Base-by-base conservation (phyloP, 2,888 invertebrate genomes). In the Tachina lurida region DNA sequence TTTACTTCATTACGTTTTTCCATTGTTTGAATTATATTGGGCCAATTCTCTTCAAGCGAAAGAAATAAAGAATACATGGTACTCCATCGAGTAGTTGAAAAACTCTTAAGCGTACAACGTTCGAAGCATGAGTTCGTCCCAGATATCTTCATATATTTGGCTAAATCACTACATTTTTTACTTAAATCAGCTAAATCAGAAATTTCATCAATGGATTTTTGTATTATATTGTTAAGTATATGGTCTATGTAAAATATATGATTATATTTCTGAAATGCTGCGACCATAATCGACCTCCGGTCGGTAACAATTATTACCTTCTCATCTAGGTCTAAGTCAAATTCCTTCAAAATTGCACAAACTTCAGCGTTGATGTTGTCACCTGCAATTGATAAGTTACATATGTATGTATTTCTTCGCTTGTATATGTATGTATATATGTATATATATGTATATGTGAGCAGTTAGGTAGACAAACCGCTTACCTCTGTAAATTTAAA, bases 231-330 rank as follows among this genome's bases (percentile, higher is more conserved):
- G 17, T 87, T 43, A 43, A 86, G 54, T 22, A 87, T 62, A 60
- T 83, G 79, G 41, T 77, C 73, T 47, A 85, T 49, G 45, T 84
- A 88, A 54, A 52, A 67, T 15, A 87, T 65, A 22, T 82, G 84
- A 10, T 82, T 58, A 19, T 41, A 31, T 7, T 56, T n/a, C 12
- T 17, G 41, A 76, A 87, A 85, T 1, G 80, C 84, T 7, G 45
- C 52, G 13, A 76, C 45, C 86, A 88, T 85, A 39, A 75, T 87
- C 47, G 78, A 22, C 13, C 62, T 73, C 22, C 70, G 68, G 45
- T 84, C 82, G 52, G 86, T 84, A 1, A 87, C 84, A 62, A 84
- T 78, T 19, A 85, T 77, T 43, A 62, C 52, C 8, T 67, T 58
- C 9, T 75, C 47, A 31, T 31, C 31, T 31, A 31, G 31, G 2